Base-by-base conservation (phyloP, 2,888 invertebrate genomes). In the Melinaea menophilus region DNA sequence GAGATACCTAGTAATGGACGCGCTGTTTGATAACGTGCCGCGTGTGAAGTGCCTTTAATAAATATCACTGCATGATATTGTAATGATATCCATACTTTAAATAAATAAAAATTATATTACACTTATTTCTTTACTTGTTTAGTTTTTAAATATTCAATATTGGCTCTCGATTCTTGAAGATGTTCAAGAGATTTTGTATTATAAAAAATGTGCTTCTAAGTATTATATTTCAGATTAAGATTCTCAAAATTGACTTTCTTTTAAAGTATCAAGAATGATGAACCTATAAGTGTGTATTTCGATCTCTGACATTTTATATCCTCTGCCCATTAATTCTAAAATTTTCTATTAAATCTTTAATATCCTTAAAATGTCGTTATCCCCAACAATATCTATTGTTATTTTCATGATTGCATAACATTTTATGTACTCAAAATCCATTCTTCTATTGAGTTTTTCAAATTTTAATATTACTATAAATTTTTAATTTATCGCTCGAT, bases 381-480 rank as follows among this genome's bases (percentile, higher is more conserved):
- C 33, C 54, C 7, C 41, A 37, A 51, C 12, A 48, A 56, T 13
- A 54, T 33, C 31, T 47, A 54, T 45, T 45, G 13, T 56, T 34
- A 35, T 31, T 56, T 41, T 37, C 35, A 59, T 48, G 56, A 75
- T 84, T 82, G 79, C 81, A 80, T 78, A 86, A 86, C 77, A 75
- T 75, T 77, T 77, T 76, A 77, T 72, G 73, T 76, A 75, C 75
- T 77, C 75, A 72, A 76, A 73, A 71, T 73, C 75, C 75, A 73
- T 71, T 70, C 75, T 77, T 85, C 82, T 84, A 86, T 85, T 83
- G 83, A 80, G 81, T 79, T 84, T 87, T 88, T 85, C 78, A 79
- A 80, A 80, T 77, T 85, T 85, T 86, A 85, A 88, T 87, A 85
- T 75, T 77, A 82, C 83, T 77, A 85, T 88, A 88, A 88, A 88